A percentile compares a stretch with the other conserved stretches of the same genome.
Conservation (phyloP, 1,140 invertebrate species). For the Drosophila ananassae region DNA sequence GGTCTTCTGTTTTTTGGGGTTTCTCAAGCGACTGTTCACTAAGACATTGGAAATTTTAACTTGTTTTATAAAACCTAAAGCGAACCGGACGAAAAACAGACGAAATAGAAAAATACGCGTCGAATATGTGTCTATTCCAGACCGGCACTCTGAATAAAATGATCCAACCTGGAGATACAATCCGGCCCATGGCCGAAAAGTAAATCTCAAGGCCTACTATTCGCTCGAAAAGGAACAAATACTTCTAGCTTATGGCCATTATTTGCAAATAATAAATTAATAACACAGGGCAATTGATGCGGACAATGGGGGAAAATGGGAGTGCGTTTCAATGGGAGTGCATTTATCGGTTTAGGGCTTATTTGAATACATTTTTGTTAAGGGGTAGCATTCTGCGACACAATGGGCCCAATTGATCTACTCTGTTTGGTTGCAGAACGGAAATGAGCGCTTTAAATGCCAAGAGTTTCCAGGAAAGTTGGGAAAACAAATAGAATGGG, state of each 20-base stretch:
- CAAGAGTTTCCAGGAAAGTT: not conserved
- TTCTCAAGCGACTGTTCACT: not conserved
- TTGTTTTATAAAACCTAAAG: not conserved
- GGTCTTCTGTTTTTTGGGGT: not conserved
- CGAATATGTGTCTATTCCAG: constrained; percentile 3
- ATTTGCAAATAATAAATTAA: not conserved
- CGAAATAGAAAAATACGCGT: not conserved
- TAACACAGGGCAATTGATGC: not conserved
- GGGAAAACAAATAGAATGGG: not conserved
- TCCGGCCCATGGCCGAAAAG: not conserved
- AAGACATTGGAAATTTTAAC: constrained; percentile 18
- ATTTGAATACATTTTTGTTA: not conserved
- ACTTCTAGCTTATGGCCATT: no score
- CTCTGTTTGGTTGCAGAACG: not conserved
- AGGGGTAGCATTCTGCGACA: not conserved
- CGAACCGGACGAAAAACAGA: not conserved
- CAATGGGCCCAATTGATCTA: not conserved
- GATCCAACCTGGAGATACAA: not conserved
- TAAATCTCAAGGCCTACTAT: constrained; percentile 3
- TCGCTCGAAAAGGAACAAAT: not conserved
- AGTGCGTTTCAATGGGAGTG: not conserved
- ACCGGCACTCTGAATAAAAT: constrained; percentile 20
- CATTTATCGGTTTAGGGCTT: not conserved
- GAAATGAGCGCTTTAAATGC: not conserved
- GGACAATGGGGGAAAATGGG: no score